Conservation (phyloP, 2,113 vertebrate species). For the Danionella cerebrum region DNA sequence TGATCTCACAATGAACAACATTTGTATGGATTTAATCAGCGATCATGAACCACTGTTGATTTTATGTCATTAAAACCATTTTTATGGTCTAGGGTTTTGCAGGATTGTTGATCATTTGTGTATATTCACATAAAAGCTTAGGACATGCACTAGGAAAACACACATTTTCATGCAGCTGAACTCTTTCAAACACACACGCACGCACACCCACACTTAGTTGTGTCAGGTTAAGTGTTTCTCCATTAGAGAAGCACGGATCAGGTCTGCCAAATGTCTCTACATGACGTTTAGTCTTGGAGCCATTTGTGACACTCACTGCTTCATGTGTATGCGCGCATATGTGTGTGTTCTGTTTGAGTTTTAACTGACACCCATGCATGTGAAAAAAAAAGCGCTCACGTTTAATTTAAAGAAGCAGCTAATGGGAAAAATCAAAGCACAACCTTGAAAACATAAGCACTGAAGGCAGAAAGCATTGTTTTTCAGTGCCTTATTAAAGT, state of each 20-base stretch:
- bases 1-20: slow-evolving; percentile 23
- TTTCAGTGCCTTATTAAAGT: slow-evolving; percentile 1
- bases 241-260: slow-evolving; percentile 22
- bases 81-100: too few species aligned
- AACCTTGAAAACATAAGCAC: slow-evolving; percentile 21
- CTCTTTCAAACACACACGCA: not conserved
- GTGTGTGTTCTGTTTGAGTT: not conserved
- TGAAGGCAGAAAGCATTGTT: slow-evolving; percentile 6
- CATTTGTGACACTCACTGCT: not conserved
- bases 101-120: too few species aligned
- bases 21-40: slow-evolving; percentile 27
- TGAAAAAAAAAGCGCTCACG: not conserved
- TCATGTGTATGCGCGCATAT: not conserved
- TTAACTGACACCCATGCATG: not conserved
- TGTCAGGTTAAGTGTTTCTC: slow-evolving; percentile 24
- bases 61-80: too few species aligned
- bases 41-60: slow-evolving; percentile 33
- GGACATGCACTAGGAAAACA: too few species aligned
- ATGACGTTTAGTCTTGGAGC: slow-evolving; percentile 28
- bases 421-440: slow-evolving; percentile 31
- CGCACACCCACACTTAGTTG: not conserved
- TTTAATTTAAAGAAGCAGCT: slow-evolving; percentile 25
- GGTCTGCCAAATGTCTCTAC: slow-evolving; percentile 32
- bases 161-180: not conserved
- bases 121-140: too few species aligned